Evolutionary conservation across 2,113 vertebrate species (phyloP), one percentile per base, ranked within the genome.

Genomic region (Tetrao urogallus): DNA sequence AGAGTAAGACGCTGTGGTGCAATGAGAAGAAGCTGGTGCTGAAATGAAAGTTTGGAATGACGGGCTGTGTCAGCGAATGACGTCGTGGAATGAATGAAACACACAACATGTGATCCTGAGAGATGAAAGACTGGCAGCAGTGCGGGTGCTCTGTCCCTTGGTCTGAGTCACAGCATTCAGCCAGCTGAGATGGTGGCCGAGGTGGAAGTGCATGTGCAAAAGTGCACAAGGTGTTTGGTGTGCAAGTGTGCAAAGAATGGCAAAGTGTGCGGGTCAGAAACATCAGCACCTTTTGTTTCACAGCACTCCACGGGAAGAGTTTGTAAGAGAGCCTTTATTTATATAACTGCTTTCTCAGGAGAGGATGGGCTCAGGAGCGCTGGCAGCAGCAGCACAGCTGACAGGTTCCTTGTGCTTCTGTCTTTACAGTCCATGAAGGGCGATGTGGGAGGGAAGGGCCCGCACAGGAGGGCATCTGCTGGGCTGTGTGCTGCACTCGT

Each of bases 361-460:
- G 36, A 36, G 38, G 12, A 10, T 0, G 2, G 52, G 22, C 0
- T 0, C 0, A 1, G 24, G 21, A 67, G 34, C 2, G 0, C 52
- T 43, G 72, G 21, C 34, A 73, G 54, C 0, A 0, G 52, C 28
- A 60, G 10, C 28, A 18, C 16, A 0, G 0, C n/a, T 0, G 0
- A 9, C 1, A 1, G 10, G 28, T 34, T 66, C n/a, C 19, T 54
- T 0, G 1, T 27, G 18, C 8, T 40, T 2, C 0, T 56, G 14
- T 57, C 14, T n/a, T 61, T n/a, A n/a, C 1, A 0, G 16, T 9
- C 25, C 36, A 21, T 11, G 6, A 47, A 47, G 43, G 11, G 52
- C 63, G 12, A 25, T 36, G 43, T 13, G 47, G 32, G 45, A 1
- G 2, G 52, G 50, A 28, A 20, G 19, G 25, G 32, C 65, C 36